Conservation (phyloP, 1,140 invertebrate genomes). For the Drosophila paulistorum region DNA sequence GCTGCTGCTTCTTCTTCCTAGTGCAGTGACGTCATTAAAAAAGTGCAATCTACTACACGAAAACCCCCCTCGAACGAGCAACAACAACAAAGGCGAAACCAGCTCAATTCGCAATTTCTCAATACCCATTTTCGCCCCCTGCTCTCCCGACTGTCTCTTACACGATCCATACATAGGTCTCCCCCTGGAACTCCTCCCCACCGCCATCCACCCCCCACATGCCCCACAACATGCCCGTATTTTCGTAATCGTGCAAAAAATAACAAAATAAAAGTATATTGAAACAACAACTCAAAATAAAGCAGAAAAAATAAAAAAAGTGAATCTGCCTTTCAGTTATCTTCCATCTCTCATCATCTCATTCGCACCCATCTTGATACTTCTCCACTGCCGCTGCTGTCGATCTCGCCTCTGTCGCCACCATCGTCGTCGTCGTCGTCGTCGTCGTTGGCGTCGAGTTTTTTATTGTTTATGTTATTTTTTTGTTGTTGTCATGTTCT, state of each 20-base stretch:
- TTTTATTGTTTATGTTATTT: conserved; percentile 79
- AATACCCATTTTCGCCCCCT: not conserved
- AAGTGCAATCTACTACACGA: conserved; percentile 29
- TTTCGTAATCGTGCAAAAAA: conserved; percentile 73
- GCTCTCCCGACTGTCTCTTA: not conserved
- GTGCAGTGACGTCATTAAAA: conserved; percentile 38
- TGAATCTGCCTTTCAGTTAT: conserved; percentile 68
- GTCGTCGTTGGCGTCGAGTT: conserved; percentile 51
- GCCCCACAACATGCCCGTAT: conserved; percentile 10
- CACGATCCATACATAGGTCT: conserved; percentile 14
- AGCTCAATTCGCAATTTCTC: conserved; percentile 63
- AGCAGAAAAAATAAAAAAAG: conserved; percentile 40
- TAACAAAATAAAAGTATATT: conserved; percentile 14
- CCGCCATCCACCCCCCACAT: not conserved
- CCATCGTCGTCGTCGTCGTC: not conserved
- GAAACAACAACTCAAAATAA: conserved; percentile 31
- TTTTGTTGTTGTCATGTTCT: conserved; percentile 56
- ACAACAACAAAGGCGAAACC: conserved; percentile 29
- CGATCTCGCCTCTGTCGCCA: conserved; percentile 9
- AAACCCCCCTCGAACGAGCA: not conserved
- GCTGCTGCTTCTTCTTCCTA: conserved; percentile 45
- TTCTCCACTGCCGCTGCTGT: conserved; percentile 25
- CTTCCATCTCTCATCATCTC: conserved; percentile 50
- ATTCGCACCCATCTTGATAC: conserved; percentile 55
- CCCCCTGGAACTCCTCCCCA: conserved; percentile 23